phyloP scores from a whole-genome alignment of 2,113 vertebrate genomes.

The Acinonyx jubatus region DNA sequence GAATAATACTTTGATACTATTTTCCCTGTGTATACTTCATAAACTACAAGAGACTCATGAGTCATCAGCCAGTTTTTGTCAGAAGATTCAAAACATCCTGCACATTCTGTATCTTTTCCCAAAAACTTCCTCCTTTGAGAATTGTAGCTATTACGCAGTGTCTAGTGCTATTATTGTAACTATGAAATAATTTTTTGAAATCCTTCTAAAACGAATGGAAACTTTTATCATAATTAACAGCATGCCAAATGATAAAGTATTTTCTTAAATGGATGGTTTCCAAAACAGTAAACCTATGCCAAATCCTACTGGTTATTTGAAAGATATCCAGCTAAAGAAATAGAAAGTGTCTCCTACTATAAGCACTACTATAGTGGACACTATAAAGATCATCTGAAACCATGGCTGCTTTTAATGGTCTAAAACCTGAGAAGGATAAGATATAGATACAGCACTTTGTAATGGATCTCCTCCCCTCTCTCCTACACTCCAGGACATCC shows the following conservation, averaged over 20 bases:
- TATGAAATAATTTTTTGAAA: slow-evolving; percentile 24
- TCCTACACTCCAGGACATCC: background rate
- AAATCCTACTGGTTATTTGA: background rate
- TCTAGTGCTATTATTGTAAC: background rate
- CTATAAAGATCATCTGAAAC: background rate
- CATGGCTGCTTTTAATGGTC: background rate
- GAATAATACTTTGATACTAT: background rate
- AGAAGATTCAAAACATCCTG: slow-evolving; percentile 58
- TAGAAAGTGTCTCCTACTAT: background rate
- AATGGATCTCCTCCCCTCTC: background rate
- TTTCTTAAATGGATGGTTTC: background rate
- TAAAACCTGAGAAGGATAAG: background rate
- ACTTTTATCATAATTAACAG: slow-evolving; percentile 2
- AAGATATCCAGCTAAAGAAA: background rate
- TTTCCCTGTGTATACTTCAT: background rate
- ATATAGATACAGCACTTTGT: background rate
- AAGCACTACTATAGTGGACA: background rate
- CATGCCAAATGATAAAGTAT: background rate
- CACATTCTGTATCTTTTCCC: background rate
- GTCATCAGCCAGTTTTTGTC: slow-evolving; percentile 52
- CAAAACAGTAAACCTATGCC: background rate
- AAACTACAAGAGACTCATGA: background rate
- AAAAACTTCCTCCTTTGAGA: slow-evolving; percentile 8
- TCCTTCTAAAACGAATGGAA: slow-evolving; percentile 31
- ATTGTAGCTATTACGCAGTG: background rate